A percentile compares a stretch with the other conserved stretches of the same genome.
Conservation (phyloP, 2,888 invertebrate genomes). For the Ormyrus pomaceus region DNA sequence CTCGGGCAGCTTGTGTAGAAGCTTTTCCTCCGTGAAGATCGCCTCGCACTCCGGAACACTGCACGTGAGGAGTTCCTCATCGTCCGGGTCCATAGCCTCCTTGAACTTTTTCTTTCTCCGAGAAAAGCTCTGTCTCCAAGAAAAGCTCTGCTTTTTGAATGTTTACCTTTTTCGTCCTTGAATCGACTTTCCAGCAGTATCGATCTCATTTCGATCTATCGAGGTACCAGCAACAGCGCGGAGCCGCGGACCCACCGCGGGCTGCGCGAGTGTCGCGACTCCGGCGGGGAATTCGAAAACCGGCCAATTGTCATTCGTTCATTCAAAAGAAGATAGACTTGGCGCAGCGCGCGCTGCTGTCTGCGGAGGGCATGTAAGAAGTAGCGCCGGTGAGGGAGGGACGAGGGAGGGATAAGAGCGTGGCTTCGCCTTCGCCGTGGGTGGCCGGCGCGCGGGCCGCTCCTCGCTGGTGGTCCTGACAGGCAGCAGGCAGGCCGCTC, state of each 20-base stretch:
- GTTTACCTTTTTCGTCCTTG: too few species aligned
- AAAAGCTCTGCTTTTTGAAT: too few species aligned
- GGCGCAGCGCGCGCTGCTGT: not conserved
- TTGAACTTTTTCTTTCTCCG: too few species aligned
- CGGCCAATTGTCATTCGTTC: constrained; percentile 25
- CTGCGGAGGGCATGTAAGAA: not conserved
- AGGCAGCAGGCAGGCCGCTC: not conserved
- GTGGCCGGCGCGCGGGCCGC: constrained; percentile 42
- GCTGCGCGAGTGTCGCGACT: not conserved
- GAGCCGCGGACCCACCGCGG: too few species aligned
- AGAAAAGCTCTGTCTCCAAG: too few species aligned
- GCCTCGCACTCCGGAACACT: constrained; percentile 28
- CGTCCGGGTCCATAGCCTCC: too few species aligned
- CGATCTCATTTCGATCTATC: not conserved
- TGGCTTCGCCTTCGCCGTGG: constrained; percentile 52
- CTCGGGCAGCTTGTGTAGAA: constrained; percentile 31
- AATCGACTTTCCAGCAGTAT: too few species aligned
- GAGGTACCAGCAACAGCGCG: not conserved
- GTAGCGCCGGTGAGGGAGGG: not conserved
- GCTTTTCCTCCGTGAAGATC: too few species aligned
- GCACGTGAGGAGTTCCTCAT: not conserved
- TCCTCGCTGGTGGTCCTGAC: constrained; percentile 52
- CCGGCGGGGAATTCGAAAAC: constrained; percentile 8
- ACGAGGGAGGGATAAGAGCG: constrained; percentile 21
- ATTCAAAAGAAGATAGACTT: not conserved